Conservation (phyloP, 2,797 vertebrate genomes). For the Coilia nasus region DNA sequence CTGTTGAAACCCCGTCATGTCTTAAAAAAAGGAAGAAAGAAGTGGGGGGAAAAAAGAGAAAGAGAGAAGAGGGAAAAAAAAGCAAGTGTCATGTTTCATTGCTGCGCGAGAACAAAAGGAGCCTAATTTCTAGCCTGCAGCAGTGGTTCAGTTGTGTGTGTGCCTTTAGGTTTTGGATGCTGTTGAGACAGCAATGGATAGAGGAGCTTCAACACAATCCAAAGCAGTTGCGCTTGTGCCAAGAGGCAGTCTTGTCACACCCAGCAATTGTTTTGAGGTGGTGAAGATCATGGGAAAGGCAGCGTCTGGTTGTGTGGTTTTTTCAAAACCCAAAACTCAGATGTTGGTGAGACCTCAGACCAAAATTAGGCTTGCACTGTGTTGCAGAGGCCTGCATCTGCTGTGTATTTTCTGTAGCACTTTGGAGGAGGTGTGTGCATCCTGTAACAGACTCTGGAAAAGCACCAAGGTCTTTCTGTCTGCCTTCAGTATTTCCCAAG, state of each 20-base stretch:
- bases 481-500: not conserved
- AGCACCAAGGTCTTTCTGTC: constrained; percentile 12
- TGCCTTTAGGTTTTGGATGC: constrained; percentile 38
- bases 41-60: not conserved
- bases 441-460: not conserved
- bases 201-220: constrained; percentile 47
- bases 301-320: constrained; percentile 62
- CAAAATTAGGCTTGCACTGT: constrained; percentile 64
- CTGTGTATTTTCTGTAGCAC: not conserved
- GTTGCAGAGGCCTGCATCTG: constrained; percentile 46
- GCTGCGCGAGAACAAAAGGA: constrained; percentile 56
- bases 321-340: constrained; percentile 66
- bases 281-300: constrained; percentile 64
- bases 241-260: constrained; percentile 59
- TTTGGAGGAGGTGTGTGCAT: constrained; percentile 20
- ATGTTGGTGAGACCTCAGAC: constrained; percentile 68
- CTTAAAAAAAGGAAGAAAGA: not conserved
- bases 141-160: constrained; percentile 40
- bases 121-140: constrained; percentile 48
- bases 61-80: constrained; percentile 30
- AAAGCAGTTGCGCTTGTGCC: constrained; percentile 61
- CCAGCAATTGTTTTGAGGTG: constrained; percentile 69
- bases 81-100: constrained; percentile 51
- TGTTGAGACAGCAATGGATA: constrained; percentile 27
- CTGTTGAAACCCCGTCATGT: constrained; percentile 51